Evolutionary conservation across 2,888 invertebrate species (phyloP).

Genomic region (Drosophila trichaetosa): DNA sequence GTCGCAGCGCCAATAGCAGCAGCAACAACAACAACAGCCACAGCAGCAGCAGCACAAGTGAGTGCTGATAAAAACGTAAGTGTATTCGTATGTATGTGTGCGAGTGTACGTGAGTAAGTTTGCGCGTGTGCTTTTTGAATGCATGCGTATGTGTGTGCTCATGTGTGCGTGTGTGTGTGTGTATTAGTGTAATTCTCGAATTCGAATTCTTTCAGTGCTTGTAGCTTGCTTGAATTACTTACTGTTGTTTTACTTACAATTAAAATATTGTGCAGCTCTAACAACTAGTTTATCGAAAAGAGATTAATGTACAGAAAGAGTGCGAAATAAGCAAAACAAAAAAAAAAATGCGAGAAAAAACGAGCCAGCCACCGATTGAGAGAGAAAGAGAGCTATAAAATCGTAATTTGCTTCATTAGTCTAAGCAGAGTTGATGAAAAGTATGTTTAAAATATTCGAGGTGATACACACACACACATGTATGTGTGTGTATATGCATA

Average conservation of each 20-base stretch:
- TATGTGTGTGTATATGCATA: not conserved
- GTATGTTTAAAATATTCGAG: conserved; percentile 1
- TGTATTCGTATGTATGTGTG: conserved; percentile 30
- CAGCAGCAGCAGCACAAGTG: conserved; percentile 27
- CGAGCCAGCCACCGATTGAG: not conserved
- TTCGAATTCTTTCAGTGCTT: conserved; percentile 42
- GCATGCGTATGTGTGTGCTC: conserved; percentile 2
- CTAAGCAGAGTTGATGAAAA: conserved; percentile 3
- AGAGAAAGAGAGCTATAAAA: not conserved
- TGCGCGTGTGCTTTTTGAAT: conserved; percentile 18
- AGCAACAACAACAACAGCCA: conserved; percentile 23
- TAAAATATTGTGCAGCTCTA: conserved; percentile 20
- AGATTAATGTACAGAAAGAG: no score
- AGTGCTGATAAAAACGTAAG: conserved; percentile 76
- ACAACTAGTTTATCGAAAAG: conserved; percentile 5
- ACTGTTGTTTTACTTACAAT: conserved; percentile 35
- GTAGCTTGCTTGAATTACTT: conserved; percentile 43
- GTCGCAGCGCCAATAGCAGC: conserved; percentile 39
- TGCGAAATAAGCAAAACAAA: not conserved
- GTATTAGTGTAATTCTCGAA: conserved; percentile 27
- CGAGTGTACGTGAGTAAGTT: conserved; percentile 5
- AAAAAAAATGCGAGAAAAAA: not conserved
- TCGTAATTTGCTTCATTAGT: not conserved
- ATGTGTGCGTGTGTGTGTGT: conserved; percentile 2
- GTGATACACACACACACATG: not conserved